Conservation (phyloP, 2,888 invertebrate genomes). For the Pachycephus smyrnensis region DNA sequence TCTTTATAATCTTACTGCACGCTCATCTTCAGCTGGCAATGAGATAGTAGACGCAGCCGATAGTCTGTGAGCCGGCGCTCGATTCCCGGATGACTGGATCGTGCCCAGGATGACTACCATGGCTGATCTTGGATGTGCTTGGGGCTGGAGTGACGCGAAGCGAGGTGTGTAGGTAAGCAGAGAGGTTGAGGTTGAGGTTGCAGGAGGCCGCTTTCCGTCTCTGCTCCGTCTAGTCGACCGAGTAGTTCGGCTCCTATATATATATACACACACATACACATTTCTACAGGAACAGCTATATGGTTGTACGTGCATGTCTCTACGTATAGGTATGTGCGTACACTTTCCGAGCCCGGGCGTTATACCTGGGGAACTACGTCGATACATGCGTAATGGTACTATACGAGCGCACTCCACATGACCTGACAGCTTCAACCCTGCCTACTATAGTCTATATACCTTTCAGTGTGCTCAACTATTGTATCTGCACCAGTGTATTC, state of each 20-base stretch:
- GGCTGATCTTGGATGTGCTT: not conserved
- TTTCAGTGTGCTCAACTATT: not conserved
- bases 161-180: slow-evolving; percentile 15
- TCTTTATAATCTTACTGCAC: not conserved
- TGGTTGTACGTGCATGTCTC: not conserved
- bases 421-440: not conserved
- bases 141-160: slow-evolving; percentile 13
- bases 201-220: slow-evolving; percentile 48
- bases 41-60: not conserved
- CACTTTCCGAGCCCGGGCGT: not conserved
- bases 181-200: slow-evolving; percentile 36
- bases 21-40: not conserved
- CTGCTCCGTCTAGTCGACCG: slow-evolving; percentile 39
- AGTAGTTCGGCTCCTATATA: not conserved
- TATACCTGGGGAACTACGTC: not conserved
- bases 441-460: not conserved
- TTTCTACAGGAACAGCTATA: not conserved
- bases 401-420: not conserved
- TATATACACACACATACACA: not conserved
- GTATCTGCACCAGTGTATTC: not conserved
- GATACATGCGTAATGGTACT: not conserved
- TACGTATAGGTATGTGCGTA: not conserved
- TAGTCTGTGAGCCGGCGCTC: not conserved
- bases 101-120: not conserved
- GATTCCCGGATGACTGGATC: not conserved